Percentiles rank a stretch among this genome's conserved stretches.
Conservation (phyloP, 1,140 invertebrate species). For the Phortica variegata region DNA sequence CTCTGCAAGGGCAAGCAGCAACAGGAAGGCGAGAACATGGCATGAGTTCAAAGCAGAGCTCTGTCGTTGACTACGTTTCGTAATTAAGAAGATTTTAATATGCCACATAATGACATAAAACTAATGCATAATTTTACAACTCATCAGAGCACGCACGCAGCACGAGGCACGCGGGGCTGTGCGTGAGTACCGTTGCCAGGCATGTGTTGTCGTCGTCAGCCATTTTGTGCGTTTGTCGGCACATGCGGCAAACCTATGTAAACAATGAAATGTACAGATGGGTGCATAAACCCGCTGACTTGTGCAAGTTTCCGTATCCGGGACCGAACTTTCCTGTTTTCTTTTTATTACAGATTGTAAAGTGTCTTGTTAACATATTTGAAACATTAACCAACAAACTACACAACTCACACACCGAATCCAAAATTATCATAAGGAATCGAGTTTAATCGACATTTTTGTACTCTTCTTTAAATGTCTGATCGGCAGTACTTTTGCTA, state of each 20-base stretch:
- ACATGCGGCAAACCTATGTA: slow-evolving; percentile 30
- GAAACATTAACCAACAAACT: slow-evolving; percentile 39
- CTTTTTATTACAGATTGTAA: slow-evolving; percentile 46
- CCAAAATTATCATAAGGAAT: neutral
- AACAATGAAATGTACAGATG: slow-evolving; percentile 16
- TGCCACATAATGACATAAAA: slow-evolving; percentile 47
- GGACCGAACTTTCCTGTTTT: slow-evolving; percentile 1
- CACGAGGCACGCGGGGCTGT: too few species aligned
- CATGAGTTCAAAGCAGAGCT: too few species aligned
- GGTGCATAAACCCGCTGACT: slow-evolving; percentile 38
- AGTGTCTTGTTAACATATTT: slow-evolving; percentile 47
- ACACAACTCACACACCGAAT: slow-evolving; percentile 13
- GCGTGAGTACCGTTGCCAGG: slow-evolving; percentile 1
- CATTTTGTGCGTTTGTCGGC: slow-evolving; percentile 12
- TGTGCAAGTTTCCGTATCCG: slow-evolving; percentile 23
- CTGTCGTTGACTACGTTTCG: slow-evolving; percentile 46
- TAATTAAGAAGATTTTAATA: slow-evolving; percentile 50
- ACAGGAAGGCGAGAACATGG: too few species aligned
- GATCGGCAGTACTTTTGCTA: slow-evolving; percentile 22
- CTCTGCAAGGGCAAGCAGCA: too few species aligned
- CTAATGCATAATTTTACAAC: slow-evolving; percentile 51
- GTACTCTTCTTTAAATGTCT: too few species aligned
- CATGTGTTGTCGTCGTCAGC: slow-evolving; percentile 22
- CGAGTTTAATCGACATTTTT: neutral
- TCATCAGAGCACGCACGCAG: slow-evolving; percentile 48